These are phyloP conservation scores for Zygothrica quintamaculata DNA, from an alignment of 2,888 invertebrate species.

Conservation along the genomic window DNA sequence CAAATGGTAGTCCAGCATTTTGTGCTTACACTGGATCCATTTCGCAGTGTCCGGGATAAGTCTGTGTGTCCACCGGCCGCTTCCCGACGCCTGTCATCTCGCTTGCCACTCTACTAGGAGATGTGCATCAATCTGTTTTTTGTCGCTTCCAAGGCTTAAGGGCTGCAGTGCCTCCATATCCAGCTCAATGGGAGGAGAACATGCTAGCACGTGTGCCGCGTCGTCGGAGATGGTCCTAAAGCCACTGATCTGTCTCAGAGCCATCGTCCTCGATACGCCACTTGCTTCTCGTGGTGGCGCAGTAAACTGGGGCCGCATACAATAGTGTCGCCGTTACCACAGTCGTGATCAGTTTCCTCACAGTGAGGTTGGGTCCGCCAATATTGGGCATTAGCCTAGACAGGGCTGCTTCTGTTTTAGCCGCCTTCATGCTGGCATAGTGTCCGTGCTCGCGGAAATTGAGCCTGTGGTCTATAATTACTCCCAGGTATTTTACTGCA, in stretches of 20 bases:
- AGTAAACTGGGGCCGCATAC: neutral
- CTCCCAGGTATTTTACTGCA: constrained; percentile 2
- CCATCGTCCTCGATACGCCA: neutral
- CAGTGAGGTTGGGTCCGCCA: neutral
- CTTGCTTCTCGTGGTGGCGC: neutral
- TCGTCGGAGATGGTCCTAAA: constrained; percentile 1
- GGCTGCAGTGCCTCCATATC: neutral
- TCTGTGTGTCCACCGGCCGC: neutral
- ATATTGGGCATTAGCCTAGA: constrained; percentile 1
- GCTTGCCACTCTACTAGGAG: neutral
- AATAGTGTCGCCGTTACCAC: neutral
- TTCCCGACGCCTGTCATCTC: neutral
- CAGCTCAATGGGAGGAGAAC: neutral
- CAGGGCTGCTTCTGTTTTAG: neutral
- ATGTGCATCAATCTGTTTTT: neutral
- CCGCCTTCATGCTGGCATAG: constrained; percentile 6
- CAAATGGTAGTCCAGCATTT: neutral
- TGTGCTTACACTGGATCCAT: too few relatives aligned
- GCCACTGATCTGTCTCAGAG: neutral
- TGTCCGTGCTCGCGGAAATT: constrained; percentile 7
- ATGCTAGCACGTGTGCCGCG: neutral
- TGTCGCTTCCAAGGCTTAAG: neutral
- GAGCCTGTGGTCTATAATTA: constrained; percentile 9
- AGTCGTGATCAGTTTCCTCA: neutral
- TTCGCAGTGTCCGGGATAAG: neutral